Conservation (phyloP, 2,113 vertebrate species). For the Enhydra lutris region DNA sequence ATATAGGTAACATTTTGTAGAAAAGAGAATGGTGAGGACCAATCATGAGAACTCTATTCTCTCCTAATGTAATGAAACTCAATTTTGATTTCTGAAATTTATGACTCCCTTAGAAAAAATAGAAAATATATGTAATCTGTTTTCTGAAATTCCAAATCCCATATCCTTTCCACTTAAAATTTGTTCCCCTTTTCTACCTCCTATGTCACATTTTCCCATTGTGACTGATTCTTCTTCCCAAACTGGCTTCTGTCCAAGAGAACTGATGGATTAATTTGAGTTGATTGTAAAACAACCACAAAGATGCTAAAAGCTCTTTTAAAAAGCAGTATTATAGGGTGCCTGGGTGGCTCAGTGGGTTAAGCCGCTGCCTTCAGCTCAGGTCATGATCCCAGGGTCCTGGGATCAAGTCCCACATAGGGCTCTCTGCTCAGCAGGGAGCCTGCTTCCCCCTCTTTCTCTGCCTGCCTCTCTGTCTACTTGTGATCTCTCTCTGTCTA, state of each 20-base stretch:
- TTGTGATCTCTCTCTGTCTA: too few relatives aligned
- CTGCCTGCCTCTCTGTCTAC: too few relatives aligned
- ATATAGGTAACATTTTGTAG: not conserved
- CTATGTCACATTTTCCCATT: not conserved
- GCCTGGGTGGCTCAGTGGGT: too few relatives aligned
- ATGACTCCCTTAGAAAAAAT: not conserved
- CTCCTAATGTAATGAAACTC: not conserved
- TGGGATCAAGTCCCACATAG: accelerated
- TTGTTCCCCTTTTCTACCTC: not conserved
- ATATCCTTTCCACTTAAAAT: not conserved
- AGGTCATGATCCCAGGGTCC: too few relatives aligned
- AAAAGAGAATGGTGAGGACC: not conserved
- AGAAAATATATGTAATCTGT: not conserved
- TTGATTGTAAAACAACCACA: not conserved
- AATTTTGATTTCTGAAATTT: not conserved
- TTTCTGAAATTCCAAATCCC: not conserved
- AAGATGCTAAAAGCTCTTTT: not conserved
- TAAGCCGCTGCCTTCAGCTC: too few relatives aligned
- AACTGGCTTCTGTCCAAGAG: not conserved
- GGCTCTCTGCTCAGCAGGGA: too few relatives aligned
- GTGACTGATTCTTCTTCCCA: not conserved
- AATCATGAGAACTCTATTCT: not conserved
- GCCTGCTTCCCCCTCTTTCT: too few relatives aligned
- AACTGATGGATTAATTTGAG: not conserved
- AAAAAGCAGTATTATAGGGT: not conserved